These are phyloP conservation scores for Trichonephila clavipes DNA, from an alignment of 1,140 invertebrate species.

Conservation along the genomic window DNA sequence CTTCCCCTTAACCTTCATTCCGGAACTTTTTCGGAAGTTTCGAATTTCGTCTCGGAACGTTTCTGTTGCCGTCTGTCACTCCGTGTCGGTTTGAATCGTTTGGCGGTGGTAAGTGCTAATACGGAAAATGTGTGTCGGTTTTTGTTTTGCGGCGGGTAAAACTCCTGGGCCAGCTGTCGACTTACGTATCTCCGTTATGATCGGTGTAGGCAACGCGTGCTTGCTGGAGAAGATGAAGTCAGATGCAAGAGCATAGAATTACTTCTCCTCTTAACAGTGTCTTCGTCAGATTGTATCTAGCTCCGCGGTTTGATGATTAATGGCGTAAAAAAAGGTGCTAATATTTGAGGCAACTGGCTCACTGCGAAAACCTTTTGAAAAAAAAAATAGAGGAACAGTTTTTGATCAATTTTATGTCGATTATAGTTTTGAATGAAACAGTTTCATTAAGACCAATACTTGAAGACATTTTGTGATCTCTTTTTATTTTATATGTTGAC, in stretches of 20 bases:
- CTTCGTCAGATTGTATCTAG: not conserved
- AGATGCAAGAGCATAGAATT: not conserved
- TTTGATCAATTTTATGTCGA: too few relatives aligned
- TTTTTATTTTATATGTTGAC: too few relatives aligned
- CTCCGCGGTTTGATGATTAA: too few relatives aligned
- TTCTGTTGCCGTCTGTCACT: slow-evolving; percentile 64
- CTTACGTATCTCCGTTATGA: not conserved
- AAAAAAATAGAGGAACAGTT: too few relatives aligned
- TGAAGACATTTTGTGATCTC: too few relatives aligned
- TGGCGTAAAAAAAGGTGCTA: too few relatives aligned
- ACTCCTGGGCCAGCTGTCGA: slow-evolving; percentile 32
- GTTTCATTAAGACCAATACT: too few relatives aligned
- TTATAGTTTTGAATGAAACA: too few relatives aligned
- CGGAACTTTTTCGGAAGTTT: slow-evolving; percentile 59
- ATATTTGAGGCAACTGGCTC: too few relatives aligned
- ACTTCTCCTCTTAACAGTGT: not conserved
- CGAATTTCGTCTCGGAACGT: slow-evolving; percentile 36
- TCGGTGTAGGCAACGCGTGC: slow-evolving; percentile 39
- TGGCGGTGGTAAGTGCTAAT: slow-evolving; percentile 62
- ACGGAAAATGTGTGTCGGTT: slow-evolving; percentile 59
- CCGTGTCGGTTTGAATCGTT: not conserved
- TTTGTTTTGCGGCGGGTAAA: not conserved
- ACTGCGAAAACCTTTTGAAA: too few relatives aligned
- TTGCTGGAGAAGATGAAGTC: slow-evolving; percentile 20
- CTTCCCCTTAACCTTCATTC: slow-evolving; percentile 10